Percentiles rank a stretch among this genome's conserved stretches.
These are phyloP conservation scores for Eupithecia inturbata DNA, from an alignment of 2,888 invertebrate species.

Conservation along the genomic window DNA sequence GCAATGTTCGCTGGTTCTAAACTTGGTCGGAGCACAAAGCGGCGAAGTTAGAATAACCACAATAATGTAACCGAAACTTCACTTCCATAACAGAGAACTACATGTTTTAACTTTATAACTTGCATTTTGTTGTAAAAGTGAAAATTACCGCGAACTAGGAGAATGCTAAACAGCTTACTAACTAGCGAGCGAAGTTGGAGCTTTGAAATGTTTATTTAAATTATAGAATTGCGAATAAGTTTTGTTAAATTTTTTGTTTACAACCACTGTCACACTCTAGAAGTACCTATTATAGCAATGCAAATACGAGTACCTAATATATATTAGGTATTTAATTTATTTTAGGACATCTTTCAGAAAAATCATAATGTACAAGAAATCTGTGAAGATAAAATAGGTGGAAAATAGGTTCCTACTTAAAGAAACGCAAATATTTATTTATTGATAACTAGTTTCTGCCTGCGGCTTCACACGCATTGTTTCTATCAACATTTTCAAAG, in stretches of 20 bases:
- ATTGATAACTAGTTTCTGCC: too few species aligned
- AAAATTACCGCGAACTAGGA: conserved; percentile 10
- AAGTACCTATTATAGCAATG: background rate
- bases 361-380: too few species aligned
- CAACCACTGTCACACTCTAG: background rate
- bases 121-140: conserved; percentile 22
- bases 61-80: conserved; percentile 22
- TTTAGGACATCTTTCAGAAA: too few species aligned
- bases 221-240: background rate
- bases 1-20: background rate
- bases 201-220: conserved; percentile 11
- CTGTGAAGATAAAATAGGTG: too few species aligned
- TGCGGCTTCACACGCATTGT: too few species aligned
- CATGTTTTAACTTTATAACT: conserved; percentile 20
- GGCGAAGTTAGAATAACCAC: conserved; percentile 25
- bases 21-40: conserved; percentile 16
- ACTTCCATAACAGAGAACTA: conserved; percentile 20
- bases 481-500: too few species aligned
- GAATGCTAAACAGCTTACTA: conserved; percentile 14
- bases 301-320: background rate
- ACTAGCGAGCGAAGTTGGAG: conserved; percentile 8
- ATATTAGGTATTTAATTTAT: background rate
- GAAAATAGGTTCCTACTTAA: too few species aligned
- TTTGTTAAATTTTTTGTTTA: background rate
- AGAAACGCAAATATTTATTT: too few species aligned